These are phyloP conservation scores for Phrynocephalus forsythii DNA, from an alignment of 2,797 vertebrate species.

Conservation along the genomic window DNA sequence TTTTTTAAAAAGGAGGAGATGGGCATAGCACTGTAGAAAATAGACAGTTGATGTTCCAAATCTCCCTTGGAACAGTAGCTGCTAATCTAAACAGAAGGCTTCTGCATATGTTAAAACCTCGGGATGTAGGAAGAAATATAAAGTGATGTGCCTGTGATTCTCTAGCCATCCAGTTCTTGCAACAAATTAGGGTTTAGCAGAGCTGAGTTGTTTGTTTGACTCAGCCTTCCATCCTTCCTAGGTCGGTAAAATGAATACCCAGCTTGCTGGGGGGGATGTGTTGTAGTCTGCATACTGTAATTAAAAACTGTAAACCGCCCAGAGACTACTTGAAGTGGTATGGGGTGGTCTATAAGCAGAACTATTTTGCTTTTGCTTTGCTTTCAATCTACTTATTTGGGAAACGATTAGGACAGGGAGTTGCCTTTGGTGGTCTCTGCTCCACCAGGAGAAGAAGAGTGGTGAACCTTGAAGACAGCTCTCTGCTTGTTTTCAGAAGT, in stretches of 20 bases:
- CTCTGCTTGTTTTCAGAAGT: neutral
- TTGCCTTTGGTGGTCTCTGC: neutral
- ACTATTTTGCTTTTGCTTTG: too few relatives aligned
- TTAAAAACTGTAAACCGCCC: too few relatives aligned
- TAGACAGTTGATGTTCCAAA: neutral
- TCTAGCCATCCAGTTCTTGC: neutral
- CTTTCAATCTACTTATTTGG: neutral
- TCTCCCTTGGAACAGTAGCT: neutral
- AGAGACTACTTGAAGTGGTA: too few relatives aligned
- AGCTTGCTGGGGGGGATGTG: too few relatives aligned
- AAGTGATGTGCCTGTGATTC: neutral
- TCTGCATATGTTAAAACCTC: neutral
- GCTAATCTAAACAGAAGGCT: neutral
- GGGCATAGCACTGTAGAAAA: neutral
- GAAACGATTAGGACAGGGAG: neutral
- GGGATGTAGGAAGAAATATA: neutral
- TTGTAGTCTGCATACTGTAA: too few relatives aligned
- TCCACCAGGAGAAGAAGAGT: neutral
- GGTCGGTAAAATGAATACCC: too few relatives aligned
- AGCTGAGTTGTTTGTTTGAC: neutral
- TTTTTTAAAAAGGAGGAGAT: neutral
- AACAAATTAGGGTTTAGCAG: neutral
- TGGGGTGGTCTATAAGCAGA: too few relatives aligned
- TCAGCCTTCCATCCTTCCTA: too few relatives aligned
- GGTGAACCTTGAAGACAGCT: neutral